These are phyloP conservation scores for Falco novaeseelandiae DNA, from an alignment of 2,797 vertebrate species.

Conservation along the genomic window DNA sequence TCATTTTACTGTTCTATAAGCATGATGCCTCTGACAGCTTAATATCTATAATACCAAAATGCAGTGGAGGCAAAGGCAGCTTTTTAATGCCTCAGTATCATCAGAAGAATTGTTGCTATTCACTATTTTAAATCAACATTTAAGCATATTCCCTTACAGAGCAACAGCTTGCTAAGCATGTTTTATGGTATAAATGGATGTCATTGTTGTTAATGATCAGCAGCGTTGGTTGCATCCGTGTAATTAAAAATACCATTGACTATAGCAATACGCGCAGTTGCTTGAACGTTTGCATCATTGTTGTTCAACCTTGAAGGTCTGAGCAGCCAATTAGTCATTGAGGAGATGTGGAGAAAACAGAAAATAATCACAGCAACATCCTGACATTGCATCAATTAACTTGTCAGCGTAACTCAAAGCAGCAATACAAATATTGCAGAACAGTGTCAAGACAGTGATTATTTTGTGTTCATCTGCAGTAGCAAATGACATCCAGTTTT, in stretches of 20 bases:
- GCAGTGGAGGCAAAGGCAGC: background rate
- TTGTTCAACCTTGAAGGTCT: background rate
- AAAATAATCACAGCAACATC: background rate
- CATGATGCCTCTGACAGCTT: background rate
- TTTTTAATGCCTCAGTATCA: background rate
- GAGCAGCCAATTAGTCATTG: background rate
- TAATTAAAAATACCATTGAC: background rate
- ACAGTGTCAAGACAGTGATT: background rate
- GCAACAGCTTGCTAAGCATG: background rate
- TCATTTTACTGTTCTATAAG: background rate
- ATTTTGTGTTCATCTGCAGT: background rate
- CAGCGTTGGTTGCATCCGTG: background rate
- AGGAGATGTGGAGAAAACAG: background rate
- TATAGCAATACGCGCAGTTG: background rate
- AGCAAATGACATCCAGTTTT: background rate
- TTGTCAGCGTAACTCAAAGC: background rate
- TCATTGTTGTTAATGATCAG: background rate
- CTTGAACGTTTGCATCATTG: background rate
- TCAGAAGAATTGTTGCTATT: background rate
- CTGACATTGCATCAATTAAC: background rate
- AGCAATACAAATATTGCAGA: background rate
- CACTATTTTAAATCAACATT: background rate
- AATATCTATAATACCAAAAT: background rate
- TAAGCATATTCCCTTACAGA: background rate
- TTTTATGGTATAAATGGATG: background rate